Base-by-base conservation (phyloP, 2,888 invertebrate genomes). In the Abscondita cerata region DNA sequence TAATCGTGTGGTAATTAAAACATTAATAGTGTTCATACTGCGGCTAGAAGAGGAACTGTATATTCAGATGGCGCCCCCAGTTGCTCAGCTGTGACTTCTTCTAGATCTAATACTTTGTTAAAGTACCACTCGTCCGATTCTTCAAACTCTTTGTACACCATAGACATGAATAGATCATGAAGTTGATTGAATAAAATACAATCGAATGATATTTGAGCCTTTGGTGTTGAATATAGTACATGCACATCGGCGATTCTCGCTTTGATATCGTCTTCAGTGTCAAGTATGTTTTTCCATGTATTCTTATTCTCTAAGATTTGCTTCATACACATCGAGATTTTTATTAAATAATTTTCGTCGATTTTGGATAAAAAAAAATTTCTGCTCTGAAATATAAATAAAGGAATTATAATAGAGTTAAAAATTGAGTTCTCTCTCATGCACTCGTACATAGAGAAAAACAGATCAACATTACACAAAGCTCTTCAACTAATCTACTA, bases 11-110 rank as follows among this genome's bases (percentile, higher is more conserved):
- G n/a, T n/a, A n/a, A n/a, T n/a, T n/a, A n/a, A n/a, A n/a, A n/a
- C n/a, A n/a, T n/a, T n/a, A n/a, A n/a, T n/a, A n/a, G n/a, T n/a
- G n/a, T 11, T 58, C 44, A 48, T 73, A 79, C 80, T 11, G 82
- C 81, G n/a, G 81, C 80, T n/a, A 78, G 78, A 59, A 81, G 67
- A 11, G 80, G 78, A 34, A 81, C 75, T 11, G 77, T 75, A 62
- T 78, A 76, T 47, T 80, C 76, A 58, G 77, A 75, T n/a, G 76
- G 74, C 1, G 79, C 78, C 5, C 81, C 81, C 16, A 81, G 69
- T 62, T 81, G 79, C 67, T 80, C 80, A 1, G 80, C 77, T 16
- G 80, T 77, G 1, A 80, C 72, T 48, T 78, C 70, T 18, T 74
- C 75, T 48, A 82, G 70, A 19, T 75, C 59, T 44, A 75, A 75